Conservation (phyloP, 2,797 vertebrate species). For the Microhierax caerulescens region DNA sequence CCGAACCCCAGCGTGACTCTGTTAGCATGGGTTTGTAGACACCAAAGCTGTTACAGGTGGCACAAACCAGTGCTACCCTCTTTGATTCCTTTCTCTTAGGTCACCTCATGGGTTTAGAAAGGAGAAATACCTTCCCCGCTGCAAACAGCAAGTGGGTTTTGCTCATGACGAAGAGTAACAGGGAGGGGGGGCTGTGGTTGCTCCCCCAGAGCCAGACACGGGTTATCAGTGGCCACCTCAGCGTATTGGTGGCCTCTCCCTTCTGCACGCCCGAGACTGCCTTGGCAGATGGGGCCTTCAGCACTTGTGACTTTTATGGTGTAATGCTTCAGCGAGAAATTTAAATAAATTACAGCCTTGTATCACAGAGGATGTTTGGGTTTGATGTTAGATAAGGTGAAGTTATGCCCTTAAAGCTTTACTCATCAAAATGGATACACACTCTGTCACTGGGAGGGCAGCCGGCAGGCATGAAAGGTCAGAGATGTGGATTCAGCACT, state of each 20-base stretch:
- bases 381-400: background rate
- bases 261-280: background rate
- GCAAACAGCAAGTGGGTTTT: background rate
- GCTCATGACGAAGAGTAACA: background rate
- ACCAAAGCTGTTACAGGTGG: background rate
- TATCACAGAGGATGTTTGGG: background rate
- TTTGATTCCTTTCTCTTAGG: background rate
- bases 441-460: background rate
- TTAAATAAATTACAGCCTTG: background rate
- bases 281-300: background rate
- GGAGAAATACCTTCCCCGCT: background rate
- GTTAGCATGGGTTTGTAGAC: background rate
- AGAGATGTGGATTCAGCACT: background rate
- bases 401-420: background rate
- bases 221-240: background rate
- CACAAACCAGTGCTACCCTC: background rate
- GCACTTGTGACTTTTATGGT: background rate
- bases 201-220: background rate
- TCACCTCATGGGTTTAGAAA: background rate
- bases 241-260: background rate
- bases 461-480: background rate
- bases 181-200: background rate
- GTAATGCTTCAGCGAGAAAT: background rate
- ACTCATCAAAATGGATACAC: background rate
- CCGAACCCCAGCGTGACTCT: accelerated